Percentiles rank a stretch among this genome's conserved stretches.
These are phyloP conservation scores for Pandemis corylana DNA, from an alignment of 2,888 invertebrate species.

Conservation along the genomic window DNA sequence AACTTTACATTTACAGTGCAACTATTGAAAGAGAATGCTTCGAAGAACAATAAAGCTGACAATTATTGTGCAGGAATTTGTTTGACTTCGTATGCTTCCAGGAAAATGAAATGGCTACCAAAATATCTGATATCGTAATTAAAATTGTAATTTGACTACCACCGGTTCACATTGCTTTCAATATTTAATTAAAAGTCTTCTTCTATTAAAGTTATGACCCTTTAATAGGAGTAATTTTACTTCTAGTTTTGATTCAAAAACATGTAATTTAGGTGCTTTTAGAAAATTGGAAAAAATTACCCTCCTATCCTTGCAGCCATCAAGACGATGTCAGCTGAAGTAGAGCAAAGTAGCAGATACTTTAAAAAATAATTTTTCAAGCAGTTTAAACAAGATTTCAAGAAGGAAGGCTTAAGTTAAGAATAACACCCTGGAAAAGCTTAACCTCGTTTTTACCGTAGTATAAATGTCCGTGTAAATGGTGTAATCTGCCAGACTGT, in stretches of 20 bases:
- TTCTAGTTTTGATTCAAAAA: background rate
- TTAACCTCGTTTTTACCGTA: background rate
- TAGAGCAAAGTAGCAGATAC: background rate
- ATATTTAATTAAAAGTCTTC: background rate
- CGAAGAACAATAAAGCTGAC: background rate
- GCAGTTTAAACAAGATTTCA: no score
- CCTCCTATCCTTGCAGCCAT: background rate
- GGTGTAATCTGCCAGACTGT: conserved; percentile 1
- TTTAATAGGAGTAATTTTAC: no score
- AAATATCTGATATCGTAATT: conserved; percentile 9
- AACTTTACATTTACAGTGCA: background rate
- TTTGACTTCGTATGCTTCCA: background rate
- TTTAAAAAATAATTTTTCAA: background rate
- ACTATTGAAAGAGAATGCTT: background rate
- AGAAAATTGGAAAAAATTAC: background rate
- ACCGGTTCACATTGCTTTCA: background rate
- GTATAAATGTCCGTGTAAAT: background rate
- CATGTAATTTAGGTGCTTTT: background rate
- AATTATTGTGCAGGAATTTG: background rate
- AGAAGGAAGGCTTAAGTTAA: background rate
- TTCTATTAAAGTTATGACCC: background rate
- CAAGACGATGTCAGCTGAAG: background rate
- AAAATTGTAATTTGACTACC: background rate
- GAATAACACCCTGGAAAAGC: background rate
- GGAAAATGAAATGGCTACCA: background rate